Base-by-base conservation (phyloP, 2,888 invertebrate genomes). In the Pollenia amentaria region DNA sequence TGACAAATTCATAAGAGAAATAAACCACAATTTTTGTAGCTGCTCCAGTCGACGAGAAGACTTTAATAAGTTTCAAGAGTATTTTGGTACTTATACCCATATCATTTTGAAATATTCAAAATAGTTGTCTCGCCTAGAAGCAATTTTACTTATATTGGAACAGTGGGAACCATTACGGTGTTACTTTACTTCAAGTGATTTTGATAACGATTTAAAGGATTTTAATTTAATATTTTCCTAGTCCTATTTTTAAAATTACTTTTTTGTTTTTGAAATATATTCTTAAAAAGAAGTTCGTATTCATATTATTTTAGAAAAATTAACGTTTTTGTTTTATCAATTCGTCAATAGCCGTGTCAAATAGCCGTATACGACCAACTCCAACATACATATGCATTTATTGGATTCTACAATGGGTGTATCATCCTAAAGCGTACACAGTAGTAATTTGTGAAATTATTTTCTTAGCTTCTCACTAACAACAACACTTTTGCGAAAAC, bases 401-500 rank as follows among this genome's bases (percentile, higher is more conserved):
- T 29, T 29, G 11, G n/a, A 2, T 9, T 65, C 14, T 65, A 44
- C n/a, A 57, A 80, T 72, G 64, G 64, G 64, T 80, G 79, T 72
- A 46, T 53, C 55, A 53, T n/a, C 18, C 29, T 38, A 55, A 65
- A 55, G 46, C 55, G 53, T 67, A 67, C 14, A 65, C 84, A 84
- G 84, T 84, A 78, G 84, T 84, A 78, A 78, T 84, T 78, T 84
- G 69, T 46, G 51, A 75, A 84, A 69, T 75, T 75, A 75, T 84
- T 69, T 79, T 64, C 75, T 69, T 79, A 73, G 78, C 65, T 84
- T 57, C 57, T 51, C 46, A 62, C 48, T 53, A 70, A 18, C 12
- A 60, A 60, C 57, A 78, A 70, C 79, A 79, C 60, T 62, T 57
- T 73, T 38, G 12, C 16, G 29, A 51, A 53, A 16, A 14, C 4